Evolutionary conservation across 2,113 vertebrate genomes (phyloP), one percentile per base, ranked within the genome.

Genomic region (Myotis lucifugus): DNA sequence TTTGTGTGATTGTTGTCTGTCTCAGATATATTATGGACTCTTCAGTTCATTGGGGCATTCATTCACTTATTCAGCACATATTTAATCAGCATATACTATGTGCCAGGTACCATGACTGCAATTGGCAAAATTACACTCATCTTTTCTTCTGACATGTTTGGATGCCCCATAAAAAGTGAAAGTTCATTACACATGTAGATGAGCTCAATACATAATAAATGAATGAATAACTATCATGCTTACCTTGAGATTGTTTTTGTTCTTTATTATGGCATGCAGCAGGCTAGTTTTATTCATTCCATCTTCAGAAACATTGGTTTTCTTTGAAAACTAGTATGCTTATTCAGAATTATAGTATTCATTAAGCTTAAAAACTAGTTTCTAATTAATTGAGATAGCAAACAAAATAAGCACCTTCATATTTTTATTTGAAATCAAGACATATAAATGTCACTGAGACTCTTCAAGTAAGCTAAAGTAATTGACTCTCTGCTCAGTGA

Each of bases 381-480:
- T 84, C 93, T 85, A 83, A 91, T 83, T 64, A 72, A 86, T 82
- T 85, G 86, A 74, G 27, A 59, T 89, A 85, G 93, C 90, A 91
- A 96, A 85, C 61, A 95, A 97, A 95, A 95, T 32, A 96, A 97
- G 90, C 59, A 93, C 69, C 88, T 96, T 88, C 48, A 25, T 92
- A 88, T 94, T 93, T 95, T 64, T 88, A 93, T 92, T 96, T 69
- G 27, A 98, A 98, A 96, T 52, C 77, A 77, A 88, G 48, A 88
- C 61, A 90, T 66, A 50, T 74, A 90, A 97, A 89, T 18, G 77
- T 67, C 54, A 91, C 76, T 95, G 82, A 81, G 87, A 98, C 95
- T 96, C 95, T 97, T 97, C 95, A 95, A 94, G 96, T 52, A 85
- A 91, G 82, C 93, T 94, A 69, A 94, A 92, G 37, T 79, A 92